Conservation (phyloP, 2,888 invertebrate species). For the Xanthorhoe designata region DNA sequence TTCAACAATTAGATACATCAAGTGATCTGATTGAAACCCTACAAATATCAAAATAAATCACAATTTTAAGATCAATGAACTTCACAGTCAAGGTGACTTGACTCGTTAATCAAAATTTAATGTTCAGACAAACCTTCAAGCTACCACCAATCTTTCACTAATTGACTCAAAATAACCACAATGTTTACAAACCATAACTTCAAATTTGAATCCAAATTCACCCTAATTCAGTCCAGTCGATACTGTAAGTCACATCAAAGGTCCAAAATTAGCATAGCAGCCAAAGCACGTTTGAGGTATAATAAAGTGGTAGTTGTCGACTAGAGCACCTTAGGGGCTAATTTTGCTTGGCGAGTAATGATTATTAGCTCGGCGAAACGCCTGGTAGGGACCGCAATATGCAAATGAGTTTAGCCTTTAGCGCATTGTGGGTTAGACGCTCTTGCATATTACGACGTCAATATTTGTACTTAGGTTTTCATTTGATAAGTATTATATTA, state of each 20-base stretch:
- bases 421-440: constrained; percentile 51
- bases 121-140: background rate
- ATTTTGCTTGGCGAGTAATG: constrained; percentile 79
- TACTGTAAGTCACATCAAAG: constrained; percentile 78
- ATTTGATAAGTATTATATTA: constrained; percentile 8
- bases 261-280: constrained; percentile 79
- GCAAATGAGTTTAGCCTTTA: constrained; percentile 82
- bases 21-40: background rate
- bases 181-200: constrained; percentile 27
- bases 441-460: constrained; percentile 38
- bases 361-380: constrained; percentile 72
- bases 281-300: constrained; percentile 73
- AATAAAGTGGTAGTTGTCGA: constrained; percentile 78
- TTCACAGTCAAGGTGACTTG: background rate
- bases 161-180: constrained; percentile 12
- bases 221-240: constrained; percentile 50
- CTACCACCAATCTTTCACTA: background rate
- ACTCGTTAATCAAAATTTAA: background rate
- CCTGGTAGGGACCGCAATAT: constrained; percentile 74
- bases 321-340: constrained; percentile 82
- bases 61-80: background rate
- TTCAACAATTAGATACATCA: too few species aligned
- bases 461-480: constrained; percentile 18
- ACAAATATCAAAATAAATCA: background rate
- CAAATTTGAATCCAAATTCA: constrained; percentile 38